These are phyloP conservation scores for Mizuhopecten yessoensis DNA, from an alignment of 1,140 invertebrate species.

Conservation along the genomic window DNA sequence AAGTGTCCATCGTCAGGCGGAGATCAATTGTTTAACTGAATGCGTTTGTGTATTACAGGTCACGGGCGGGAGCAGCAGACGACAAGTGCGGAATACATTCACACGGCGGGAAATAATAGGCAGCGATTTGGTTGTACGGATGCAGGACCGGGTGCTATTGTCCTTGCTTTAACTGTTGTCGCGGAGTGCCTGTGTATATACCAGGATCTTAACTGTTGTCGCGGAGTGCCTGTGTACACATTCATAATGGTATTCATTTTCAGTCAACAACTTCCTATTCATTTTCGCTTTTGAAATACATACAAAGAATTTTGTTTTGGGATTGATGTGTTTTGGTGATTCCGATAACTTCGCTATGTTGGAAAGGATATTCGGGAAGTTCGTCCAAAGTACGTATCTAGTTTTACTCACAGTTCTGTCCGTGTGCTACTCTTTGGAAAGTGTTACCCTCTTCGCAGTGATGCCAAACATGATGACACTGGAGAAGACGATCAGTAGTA, in stretches of 20 bases:
- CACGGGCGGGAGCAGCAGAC: neutral
- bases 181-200: neutral
- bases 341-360: neutral
- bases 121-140: neutral
- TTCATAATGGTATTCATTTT: neutral
- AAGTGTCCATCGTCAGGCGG: neutral
- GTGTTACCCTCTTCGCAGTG: neutral
- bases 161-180: neutral
- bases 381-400: neutral
- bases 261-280: neutral
- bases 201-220: too few species aligned
- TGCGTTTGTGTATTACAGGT: neutral
- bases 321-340: slow-evolving; percentile 7
- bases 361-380: neutral
- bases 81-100: neutral
- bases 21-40: slow-evolving; percentile 9
- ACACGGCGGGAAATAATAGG: neutral
- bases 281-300: too few species aligned
- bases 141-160: neutral
- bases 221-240: neutral
- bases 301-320: neutral
- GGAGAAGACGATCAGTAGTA: neutral
- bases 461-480: neutral
- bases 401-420: neutral
- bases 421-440: neutral